These are phyloP conservation scores for Tryphoninae sp. DNA, from an alignment of 2,888 invertebrate genomes.

Conservation along the genomic window DNA sequence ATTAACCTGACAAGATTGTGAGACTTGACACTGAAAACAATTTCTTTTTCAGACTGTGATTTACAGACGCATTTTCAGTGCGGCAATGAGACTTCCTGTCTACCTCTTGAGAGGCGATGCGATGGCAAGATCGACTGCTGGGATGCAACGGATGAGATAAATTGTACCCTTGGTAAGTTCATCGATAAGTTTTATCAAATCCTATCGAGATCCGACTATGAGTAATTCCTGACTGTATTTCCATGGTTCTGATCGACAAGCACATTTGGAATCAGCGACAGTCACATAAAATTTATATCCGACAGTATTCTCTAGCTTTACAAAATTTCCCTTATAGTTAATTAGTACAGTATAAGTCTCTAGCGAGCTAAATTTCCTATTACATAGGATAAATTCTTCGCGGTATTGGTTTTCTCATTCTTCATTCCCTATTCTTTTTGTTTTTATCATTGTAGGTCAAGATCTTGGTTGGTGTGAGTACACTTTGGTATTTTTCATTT, in stretches of 20 bases:
- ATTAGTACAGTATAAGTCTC: constrained; percentile 25
- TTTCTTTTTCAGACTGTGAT: constrained; percentile 85
- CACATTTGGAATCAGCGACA: neutral
- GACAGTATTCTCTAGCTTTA: neutral
- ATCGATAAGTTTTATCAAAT: constrained; percentile 31
- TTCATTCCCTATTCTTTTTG: constrained; percentile 44
- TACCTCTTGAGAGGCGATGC: constrained; percentile 86
- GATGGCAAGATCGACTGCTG: constrained; percentile 89
- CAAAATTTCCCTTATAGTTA: neutral
- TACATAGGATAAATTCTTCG: neutral
- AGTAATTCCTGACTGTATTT: no score
- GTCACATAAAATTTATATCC: neutral
- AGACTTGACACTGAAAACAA: neutral
- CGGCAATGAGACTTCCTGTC: constrained; percentile 88
- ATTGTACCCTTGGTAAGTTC: constrained; percentile 85
- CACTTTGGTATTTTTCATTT: constrained; percentile 62
- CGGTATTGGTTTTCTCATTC: constrained; percentile 52
- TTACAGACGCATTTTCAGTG: constrained; percentile 87
- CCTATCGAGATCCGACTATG: neutral
- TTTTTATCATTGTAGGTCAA: constrained; percentile 73
- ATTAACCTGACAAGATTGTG: neutral
- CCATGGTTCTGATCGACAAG: no score
- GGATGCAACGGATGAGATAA: constrained; percentile 89
- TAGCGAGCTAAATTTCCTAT: neutral
- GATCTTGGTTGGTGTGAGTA: constrained; percentile 78